Conservation (phyloP, 2,797 vertebrate genomes). For the Poeciliopsis paucimaculata region DNA sequence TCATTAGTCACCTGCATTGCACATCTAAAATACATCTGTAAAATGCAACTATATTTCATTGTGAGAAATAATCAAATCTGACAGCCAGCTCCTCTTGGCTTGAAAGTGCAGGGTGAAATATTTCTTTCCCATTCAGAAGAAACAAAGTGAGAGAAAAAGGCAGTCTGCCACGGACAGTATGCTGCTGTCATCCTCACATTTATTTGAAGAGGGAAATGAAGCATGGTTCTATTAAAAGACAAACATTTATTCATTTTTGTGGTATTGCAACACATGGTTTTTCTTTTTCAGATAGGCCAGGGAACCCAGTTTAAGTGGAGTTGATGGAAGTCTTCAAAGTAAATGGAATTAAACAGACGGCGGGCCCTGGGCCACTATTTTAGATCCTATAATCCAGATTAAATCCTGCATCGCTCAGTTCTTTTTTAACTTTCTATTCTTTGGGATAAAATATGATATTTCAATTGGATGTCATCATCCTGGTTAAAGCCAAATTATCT, state of each 20-base stretch:
- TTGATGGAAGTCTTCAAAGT: constrained; percentile 59
- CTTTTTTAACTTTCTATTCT: constrained; percentile 68
- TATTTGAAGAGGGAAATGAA: constrained; percentile 56
- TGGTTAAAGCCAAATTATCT: constrained; percentile 66
- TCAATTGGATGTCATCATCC: constrained; percentile 78
- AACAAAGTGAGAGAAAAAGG: constrained; percentile 12
- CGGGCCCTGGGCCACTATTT: constrained; percentile 72
- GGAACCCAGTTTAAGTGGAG: constrained; percentile 50
- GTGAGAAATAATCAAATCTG: constrained; percentile 57
- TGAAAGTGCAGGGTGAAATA: constrained; percentile 43
- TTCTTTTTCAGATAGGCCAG: constrained; percentile 43
- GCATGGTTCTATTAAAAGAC: constrained; percentile 53
- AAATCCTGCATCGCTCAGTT: constrained; percentile 59
- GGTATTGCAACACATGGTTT: constrained; percentile 38
- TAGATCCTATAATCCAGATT: constrained; percentile 77
- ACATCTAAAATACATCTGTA: constrained; percentile 65
- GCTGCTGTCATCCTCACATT: constrained; percentile 53
- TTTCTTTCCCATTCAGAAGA: constrained; percentile 34
- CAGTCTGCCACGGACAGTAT: constrained; percentile 31
- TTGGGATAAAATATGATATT: constrained; percentile 65
- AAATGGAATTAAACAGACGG: constrained; percentile 53
- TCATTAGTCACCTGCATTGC: constrained; percentile 55
- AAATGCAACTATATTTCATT: constrained; percentile 55
- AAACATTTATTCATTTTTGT: constrained; percentile 50
- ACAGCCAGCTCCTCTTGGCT: constrained; percentile 18